Evolutionary conservation across 2,113 vertebrate genomes (phyloP).

Genomic region (Hyperopisus bebe): DNA sequence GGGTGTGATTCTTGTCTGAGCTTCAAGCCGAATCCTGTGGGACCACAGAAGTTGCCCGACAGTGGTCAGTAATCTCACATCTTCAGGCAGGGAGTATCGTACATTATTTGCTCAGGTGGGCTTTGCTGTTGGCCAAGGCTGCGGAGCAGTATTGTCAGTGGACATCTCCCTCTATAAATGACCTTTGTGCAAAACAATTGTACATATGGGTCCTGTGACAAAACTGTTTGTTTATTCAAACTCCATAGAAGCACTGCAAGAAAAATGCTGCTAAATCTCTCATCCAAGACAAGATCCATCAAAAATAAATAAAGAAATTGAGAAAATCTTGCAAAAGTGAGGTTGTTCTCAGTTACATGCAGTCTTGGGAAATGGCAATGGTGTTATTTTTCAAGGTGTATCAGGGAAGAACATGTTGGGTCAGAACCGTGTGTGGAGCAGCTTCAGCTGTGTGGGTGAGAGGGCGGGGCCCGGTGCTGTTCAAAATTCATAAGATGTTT

Average conservation of each 20-base stretch:
- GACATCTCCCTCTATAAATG: slow-evolving; percentile 49
- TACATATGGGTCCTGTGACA: slow-evolving; percentile 26
- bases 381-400: background rate
- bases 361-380: background rate
- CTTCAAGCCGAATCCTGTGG: background rate
- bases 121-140: slow-evolving; percentile 54
- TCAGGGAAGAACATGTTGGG: background rate
- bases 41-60: background rate
- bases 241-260: slow-evolving; percentile 30
- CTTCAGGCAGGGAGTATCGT: slow-evolving; percentile 14
- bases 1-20: background rate
- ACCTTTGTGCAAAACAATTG: slow-evolving; percentile 30
- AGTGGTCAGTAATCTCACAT: background rate
- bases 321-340: background rate
- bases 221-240: slow-evolving; percentile 50
- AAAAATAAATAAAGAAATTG: slow-evolving; percentile 15
- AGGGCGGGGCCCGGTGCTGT: background rate
- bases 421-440: background rate
- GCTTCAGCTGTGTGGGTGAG: background rate
- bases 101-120: slow-evolving; percentile 66
- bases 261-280: background rate
- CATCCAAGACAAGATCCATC: background rate
- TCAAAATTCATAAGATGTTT: slow-evolving; percentile 55
- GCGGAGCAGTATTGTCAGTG: slow-evolving; percentile 53
- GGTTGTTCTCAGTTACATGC: slow-evolving; percentile 15